phyloP scores from a whole-genome alignment of 2,888 invertebrate genomes.

The Bruchidius siliquastri region DNA sequence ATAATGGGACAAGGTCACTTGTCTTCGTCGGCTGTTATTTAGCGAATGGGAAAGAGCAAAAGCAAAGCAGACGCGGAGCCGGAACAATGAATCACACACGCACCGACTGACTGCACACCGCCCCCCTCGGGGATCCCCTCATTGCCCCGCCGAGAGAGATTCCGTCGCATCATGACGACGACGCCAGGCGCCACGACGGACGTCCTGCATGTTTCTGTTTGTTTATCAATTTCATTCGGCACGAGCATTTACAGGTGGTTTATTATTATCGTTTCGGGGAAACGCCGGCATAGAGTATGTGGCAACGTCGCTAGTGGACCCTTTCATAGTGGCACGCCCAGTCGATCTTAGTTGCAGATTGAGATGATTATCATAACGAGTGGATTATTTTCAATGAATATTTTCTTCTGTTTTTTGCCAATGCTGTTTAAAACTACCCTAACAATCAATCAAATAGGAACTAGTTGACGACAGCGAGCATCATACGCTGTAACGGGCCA shows the following conservation, averaged over 20 bases:
- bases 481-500: no score
- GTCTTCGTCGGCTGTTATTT: neutral
- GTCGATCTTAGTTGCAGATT: no score
- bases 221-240: constrained; percentile 21
- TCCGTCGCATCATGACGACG: neutral
- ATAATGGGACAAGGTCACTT: neutral
- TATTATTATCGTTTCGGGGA: neutral
- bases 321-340: no score
- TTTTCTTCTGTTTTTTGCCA: no score
- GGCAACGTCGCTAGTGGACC: neutral
- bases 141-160: neutral
- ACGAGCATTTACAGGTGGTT: constrained; percentile 24
- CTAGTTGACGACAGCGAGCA: no score
- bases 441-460: no score
- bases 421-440: no score
- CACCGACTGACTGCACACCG: neutral
- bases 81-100: neutral
- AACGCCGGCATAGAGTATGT: neutral
- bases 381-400: no score
- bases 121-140: neutral
- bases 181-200: constrained; percentile 1
- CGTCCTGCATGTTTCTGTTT: constrained; percentile 12
- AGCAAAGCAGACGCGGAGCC: neutral
- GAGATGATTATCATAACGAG: no score
- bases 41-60: neutral